Conservation (phyloP, 2,888 invertebrate genomes). For the Caenorhabditis becei region DNA sequence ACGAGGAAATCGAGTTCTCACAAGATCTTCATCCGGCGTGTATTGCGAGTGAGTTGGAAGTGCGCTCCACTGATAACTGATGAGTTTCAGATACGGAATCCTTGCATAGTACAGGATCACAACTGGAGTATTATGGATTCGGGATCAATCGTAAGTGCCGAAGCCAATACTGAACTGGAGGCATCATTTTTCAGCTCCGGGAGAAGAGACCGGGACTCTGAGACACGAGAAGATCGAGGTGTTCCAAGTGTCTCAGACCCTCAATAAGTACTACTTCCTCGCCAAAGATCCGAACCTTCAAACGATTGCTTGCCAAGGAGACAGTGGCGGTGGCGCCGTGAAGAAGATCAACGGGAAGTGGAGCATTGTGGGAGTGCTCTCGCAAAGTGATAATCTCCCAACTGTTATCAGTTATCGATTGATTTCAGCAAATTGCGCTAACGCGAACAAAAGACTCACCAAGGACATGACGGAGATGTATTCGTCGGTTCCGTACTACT, state of each 20-base stretch:
- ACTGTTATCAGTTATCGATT: neutral
- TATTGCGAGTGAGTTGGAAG: slow-evolving; percentile 14
- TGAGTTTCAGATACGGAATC: neutral
- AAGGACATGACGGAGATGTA: neutral
- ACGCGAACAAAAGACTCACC: neutral
- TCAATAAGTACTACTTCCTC: too few species aligned
- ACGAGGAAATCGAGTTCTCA: slow-evolving; percentile 24
- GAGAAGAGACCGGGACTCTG: too few species aligned
- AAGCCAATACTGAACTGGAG: too few species aligned
- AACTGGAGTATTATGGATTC: slow-evolving; percentile 11
- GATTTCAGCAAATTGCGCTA: neutral
- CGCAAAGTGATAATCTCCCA: neutral
- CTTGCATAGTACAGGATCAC: neutral
- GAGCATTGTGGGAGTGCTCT: neutral
- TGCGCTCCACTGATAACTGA: too few species aligned
- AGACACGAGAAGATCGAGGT: too few species aligned
- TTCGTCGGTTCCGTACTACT: neutral
- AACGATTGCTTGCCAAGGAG: neutral
- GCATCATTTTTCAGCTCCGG: too few species aligned
- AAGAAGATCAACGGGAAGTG: neutral
- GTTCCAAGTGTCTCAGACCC: too few species aligned
- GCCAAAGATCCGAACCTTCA: neutral
- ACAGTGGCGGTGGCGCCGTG: neutral
- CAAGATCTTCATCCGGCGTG: neutral
- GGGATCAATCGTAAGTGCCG: too few species aligned